Conservation (phyloP, 2,888 invertebrate genomes). For the Oithona nana region DNA sequence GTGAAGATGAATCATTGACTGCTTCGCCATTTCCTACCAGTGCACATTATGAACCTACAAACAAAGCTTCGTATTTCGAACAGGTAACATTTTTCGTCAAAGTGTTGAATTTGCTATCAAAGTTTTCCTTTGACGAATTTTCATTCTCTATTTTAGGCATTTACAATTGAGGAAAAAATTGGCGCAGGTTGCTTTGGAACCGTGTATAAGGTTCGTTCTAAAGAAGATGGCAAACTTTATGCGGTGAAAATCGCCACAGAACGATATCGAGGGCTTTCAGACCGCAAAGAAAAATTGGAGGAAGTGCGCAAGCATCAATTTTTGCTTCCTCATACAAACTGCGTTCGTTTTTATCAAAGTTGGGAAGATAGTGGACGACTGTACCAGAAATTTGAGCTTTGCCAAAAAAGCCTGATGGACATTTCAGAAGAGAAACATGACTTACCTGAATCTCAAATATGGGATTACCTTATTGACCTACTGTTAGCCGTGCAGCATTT, state of each 20-base stretch:
- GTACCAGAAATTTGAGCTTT: constrained; percentile 51
- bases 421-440: constrained; percentile 36
- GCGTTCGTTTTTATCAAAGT: constrained; percentile 43
- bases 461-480: constrained; percentile 44
- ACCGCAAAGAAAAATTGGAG: constrained; percentile 5
- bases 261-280: not conserved
- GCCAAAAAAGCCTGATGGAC: constrained; percentile 40
- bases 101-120: no score
- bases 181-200: constrained; percentile 58
- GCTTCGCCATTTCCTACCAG: not conserved
- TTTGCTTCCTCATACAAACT: constrained; percentile 44
- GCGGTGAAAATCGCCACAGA: constrained; percentile 28
- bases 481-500: constrained; percentile 40
- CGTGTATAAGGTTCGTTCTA: constrained; percentile 44
- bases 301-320: constrained; percentile 43
- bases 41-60: not conserved
- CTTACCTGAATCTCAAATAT: constrained; percentile 41
- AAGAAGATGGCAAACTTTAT: constrained; percentile 43
- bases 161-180: constrained; percentile 38
- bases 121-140: not conserved
- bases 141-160: constrained; percentile 41
- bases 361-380: constrained; percentile 51
- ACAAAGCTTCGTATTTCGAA: not conserved
- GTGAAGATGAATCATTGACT: not conserved
- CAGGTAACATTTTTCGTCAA: no score